Evolutionary conservation across 2,888 invertebrate species (phyloP).

Genomic region (Sarcophaga rosellei): DNA sequence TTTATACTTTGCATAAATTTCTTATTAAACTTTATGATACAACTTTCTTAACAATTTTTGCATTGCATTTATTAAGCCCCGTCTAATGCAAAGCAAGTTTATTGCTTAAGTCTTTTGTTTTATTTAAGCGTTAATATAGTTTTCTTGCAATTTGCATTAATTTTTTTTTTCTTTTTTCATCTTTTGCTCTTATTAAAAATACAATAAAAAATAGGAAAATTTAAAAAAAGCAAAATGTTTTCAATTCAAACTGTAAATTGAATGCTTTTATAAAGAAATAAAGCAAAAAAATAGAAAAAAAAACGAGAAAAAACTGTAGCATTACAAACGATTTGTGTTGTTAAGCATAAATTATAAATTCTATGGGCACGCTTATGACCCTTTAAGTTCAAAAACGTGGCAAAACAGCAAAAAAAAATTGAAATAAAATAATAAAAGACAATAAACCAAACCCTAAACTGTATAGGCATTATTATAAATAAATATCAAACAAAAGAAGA

Average conservation of each 20-base stretch:
- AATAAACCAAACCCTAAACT: conserved; percentile 59
- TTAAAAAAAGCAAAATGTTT: neutral
- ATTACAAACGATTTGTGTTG: conserved; percentile 41
- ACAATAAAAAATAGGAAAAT: conserved; percentile 35
- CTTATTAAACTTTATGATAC: too few species aligned
- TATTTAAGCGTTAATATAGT: neutral
- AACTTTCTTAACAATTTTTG: too few species aligned
- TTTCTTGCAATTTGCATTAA: neutral
- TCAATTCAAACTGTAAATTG: conserved; percentile 54
- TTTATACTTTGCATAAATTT: too few species aligned
- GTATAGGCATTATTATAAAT: conserved; percentile 25
- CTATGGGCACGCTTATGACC: conserved; percentile 78
- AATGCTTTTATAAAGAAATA: conserved; percentile 4
- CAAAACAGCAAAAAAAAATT: conserved; percentile 56
- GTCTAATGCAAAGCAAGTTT: conserved; percentile 49
- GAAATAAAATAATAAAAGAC: conserved; percentile 10
- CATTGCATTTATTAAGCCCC: neutral
- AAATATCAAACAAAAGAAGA: conserved; percentile 31
- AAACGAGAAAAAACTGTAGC: conserved; percentile 39
- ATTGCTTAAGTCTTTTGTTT: conserved; percentile 60
- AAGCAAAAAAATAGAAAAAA: neutral
- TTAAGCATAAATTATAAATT: conserved; percentile 67
- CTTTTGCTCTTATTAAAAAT: conserved; percentile 43
- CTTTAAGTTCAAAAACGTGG: conserved; percentile 78
- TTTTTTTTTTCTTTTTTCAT: neutral